These are phyloP conservation scores for Cheilosia pagana DNA, from an alignment of 2,888 invertebrate genomes.

Conservation along the genomic window DNA sequence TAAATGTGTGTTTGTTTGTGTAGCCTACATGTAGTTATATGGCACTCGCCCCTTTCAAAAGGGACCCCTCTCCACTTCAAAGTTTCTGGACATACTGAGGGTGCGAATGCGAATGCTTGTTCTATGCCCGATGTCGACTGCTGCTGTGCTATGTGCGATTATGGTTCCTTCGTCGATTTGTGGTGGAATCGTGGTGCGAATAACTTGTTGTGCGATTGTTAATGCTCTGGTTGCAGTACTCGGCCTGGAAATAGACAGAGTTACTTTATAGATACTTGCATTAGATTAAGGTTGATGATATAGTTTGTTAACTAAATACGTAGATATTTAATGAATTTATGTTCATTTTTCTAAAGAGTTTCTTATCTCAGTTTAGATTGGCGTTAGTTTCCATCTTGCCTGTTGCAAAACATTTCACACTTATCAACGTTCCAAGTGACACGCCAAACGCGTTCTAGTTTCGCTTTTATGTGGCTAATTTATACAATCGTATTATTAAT, in stretches of 20 bases:
- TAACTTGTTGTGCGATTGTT: constrained; percentile 69
- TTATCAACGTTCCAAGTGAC: too few relatives aligned
- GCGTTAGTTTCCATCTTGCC: too few relatives aligned
- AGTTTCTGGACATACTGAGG: constrained; percentile 41
- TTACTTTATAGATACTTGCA: neutral
- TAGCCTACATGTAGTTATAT: too few relatives aligned
- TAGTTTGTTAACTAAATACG: neutral
- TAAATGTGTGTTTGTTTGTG: neutral
- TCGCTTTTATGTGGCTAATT: too few relatives aligned
- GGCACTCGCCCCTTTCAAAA: constrained; percentile 2
- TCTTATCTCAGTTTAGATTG: neutral
- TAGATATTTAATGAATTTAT: neutral
- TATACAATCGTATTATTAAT: too few relatives aligned
- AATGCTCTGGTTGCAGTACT: constrained; percentile 70
- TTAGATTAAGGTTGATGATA: neutral
- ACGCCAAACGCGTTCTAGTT: too few relatives aligned
- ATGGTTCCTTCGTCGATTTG: constrained; percentile 66
- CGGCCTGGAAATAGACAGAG: constrained; percentile 59
- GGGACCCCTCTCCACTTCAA: constrained; percentile 20
- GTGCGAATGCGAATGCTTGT: constrained; percentile 17
- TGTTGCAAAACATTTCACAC: too few relatives aligned
- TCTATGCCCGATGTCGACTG: constrained; percentile 60
- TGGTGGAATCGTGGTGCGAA: constrained; percentile 66
- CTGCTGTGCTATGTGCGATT: constrained; percentile 66
- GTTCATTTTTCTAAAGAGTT: too few relatives aligned